These are phyloP conservation scores for Numenius arquata DNA, from an alignment of 2,113 vertebrate species.

Conservation along the genomic window DNA sequence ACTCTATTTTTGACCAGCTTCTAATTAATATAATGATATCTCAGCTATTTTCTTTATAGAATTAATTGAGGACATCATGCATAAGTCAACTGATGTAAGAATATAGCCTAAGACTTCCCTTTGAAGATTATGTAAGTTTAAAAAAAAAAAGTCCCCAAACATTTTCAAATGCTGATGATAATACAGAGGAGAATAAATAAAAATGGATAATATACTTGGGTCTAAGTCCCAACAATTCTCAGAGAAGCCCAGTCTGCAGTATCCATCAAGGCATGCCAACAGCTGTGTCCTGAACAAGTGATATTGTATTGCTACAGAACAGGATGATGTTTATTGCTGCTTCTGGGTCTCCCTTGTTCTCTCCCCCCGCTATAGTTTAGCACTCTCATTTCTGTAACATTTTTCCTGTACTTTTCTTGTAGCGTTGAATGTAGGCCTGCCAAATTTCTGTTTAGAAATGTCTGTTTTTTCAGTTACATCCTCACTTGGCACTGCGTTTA, in stretches of 20 bases:
- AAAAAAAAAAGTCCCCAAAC: neutral
- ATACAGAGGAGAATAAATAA: neutral
- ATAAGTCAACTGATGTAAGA: neutral
- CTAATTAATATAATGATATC: conserved; percentile 8
- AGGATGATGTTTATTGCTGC: conserved; percentile 1
- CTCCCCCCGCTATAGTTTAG: neutral
- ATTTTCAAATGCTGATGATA: neutral
- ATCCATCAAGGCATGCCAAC: neutral
- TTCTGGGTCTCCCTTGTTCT: conserved; percentile 19
- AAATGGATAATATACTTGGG: neutral
- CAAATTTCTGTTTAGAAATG: conserved; percentile 28
- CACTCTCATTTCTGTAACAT: neutral
- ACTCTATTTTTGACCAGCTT: neutral
- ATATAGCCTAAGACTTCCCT: neutral
- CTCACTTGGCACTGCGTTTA: conserved; percentile 51
- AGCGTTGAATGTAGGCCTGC: neutral
- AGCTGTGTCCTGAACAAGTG: conserved; percentile 18
- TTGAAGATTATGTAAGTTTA: neutral
- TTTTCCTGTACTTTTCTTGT: neutral
- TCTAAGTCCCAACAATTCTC: neutral
- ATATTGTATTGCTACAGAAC: neutral
- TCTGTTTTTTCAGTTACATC: neutral
- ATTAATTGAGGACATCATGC: neutral
- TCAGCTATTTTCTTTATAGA: neutral
- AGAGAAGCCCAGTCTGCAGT: neutral